Evolutionary conservation across 2,888 invertebrate genomes (phyloP), one percentile per base, ranked within the genome.

Genomic region (Chloromyia formosa): DNA sequence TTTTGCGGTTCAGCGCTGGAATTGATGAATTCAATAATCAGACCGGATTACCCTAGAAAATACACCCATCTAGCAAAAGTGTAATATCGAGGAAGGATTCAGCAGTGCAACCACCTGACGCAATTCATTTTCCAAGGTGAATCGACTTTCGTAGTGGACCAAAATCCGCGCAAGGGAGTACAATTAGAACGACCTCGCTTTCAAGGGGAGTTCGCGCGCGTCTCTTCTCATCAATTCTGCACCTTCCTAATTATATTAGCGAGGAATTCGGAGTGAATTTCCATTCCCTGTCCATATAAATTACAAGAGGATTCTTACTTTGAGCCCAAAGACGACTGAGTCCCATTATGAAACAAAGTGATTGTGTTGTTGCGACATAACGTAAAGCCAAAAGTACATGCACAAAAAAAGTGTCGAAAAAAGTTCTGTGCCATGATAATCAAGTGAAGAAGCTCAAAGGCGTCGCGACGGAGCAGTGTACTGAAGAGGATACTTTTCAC

Each of bases 51-150:
- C 49, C 12, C 14, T 49, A 5, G 49, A 49, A n/a, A 49, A 10
- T n/a, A 49, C 49, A n/a, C 10, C 10, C 16, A 49, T 49, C 16
- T n/a, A n/a, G 49, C 10, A 49, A 12, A n/a, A 49, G 49, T 49
- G 49, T 49, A 7, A n/a, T 12, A 49, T 12, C 1, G 7, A 49
- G 22, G 22, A 49, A 23, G 35, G 16, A 66, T 66, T 66, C 66
- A 66, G 45, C 66, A 71, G 71, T 71, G 42, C 71, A 71, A 71
- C 58, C 71, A 71, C 71, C 71, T 71, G 71, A 71, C 71, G 71
- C 71, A 71, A 71, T 71, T 56, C 56, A 10, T 56, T 58, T 56
- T 40, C 56, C 71, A 71, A 71, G 71, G 71, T 71, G 71, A 71
- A 71, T 40, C 40, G 71, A 71, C 20, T 58, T 40, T 35, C 56